These are phyloP conservation scores for Rhinichthys klamathensis DNA, from an alignment of 2,113 vertebrate genomes.

Conservation along the genomic window DNA sequence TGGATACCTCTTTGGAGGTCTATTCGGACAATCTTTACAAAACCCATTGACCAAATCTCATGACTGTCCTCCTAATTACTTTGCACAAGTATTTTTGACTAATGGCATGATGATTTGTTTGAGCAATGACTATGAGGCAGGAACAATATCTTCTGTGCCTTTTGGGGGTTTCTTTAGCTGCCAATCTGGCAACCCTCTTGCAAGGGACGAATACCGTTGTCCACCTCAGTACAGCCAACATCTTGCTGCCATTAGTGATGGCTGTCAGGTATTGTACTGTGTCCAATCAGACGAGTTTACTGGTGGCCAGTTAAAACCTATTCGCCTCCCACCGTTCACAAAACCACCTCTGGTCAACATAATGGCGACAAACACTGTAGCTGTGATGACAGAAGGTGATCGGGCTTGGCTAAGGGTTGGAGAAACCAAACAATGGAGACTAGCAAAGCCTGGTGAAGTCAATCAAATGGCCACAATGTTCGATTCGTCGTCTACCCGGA, in stretches of 20 bases:
- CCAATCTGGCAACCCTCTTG: constrained; percentile 78
- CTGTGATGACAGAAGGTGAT: constrained; percentile 79
- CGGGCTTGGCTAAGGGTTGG: constrained; percentile 81
- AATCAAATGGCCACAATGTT: constrained; percentile 13
- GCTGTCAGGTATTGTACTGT: constrained; percentile 89
- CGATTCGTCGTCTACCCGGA: constrained; percentile 1
- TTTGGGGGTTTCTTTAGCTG: constrained; percentile 94
- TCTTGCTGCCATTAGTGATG: constrained; percentile 82
- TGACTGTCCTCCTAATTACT: constrained; percentile 78
- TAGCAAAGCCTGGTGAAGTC: constrained; percentile 71
- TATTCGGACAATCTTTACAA: constrained; percentile 74
- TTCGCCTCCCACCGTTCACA: constrained; percentile 83
- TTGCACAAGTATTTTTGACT: constrained; percentile 74
- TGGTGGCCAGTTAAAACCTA: constrained; percentile 68
- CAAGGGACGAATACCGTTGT: constrained; percentile 69
- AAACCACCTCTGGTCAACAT: constrained; percentile 68
- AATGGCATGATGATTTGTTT: constrained; percentile 81
- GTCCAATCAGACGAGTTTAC: constrained; percentile 81
- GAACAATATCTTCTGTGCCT: constrained; percentile 70
- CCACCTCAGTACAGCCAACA: constrained; percentile 87
- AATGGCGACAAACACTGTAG: constrained; percentile 74
- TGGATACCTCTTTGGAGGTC: constrained; percentile 86
- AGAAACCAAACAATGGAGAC: constrained; percentile 78
- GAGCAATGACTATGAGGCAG: constrained; percentile 81
- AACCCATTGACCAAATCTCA: constrained; percentile 82